A percentile compares a stretch with the other conserved stretches of the same genome.
phyloP scores from a whole-genome alignment of 35 echinoderm and acorn worm species.

The Acanthaster planci region DNA sequence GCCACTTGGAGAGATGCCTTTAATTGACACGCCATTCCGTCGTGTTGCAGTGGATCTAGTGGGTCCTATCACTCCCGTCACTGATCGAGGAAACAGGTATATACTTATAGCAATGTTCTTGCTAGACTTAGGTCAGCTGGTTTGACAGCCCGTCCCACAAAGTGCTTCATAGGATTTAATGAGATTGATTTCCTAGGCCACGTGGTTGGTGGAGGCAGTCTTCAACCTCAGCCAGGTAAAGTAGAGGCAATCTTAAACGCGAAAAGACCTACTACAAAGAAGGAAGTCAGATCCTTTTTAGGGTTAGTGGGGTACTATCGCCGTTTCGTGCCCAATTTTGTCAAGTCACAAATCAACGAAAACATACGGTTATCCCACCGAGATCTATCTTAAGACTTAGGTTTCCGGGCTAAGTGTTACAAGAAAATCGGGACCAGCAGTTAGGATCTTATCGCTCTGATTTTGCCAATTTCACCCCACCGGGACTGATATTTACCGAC shows the following conservation, averaged over 20 bases:
- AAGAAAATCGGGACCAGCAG: too few relatives aligned
- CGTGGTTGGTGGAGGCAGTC: constrained; percentile 35
- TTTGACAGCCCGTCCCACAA: constrained; percentile 49
- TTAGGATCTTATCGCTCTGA: too few relatives aligned
- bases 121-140: constrained; percentile 31
- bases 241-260: constrained; percentile 48
- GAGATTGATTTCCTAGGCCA: constrained; percentile 68
- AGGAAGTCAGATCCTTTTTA: constrained; percentile 50
- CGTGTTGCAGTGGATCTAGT: constrained; percentile 69
- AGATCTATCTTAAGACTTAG: too few relatives aligned
- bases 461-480: too few relatives aligned
- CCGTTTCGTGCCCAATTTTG: constrained; percentile 46
- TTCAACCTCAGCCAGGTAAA: constrained; percentile 46
- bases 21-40: constrained; percentile 59
- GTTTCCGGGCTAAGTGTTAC: too few relatives aligned
- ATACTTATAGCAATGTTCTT: constrained; percentile 53
- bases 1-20: constrained; percentile 52
- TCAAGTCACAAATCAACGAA: too few relatives aligned
- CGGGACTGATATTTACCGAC: too few relatives aligned
- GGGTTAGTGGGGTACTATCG: constrained; percentile 34
- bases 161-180: constrained; percentile 53
- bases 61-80: constrained; percentile 56
- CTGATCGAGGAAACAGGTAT: constrained; percentile 54
- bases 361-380: too few relatives aligned
- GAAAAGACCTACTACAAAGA: constrained; percentile 36